Percentiles rank a stretch among this genome's conserved stretches.
Conservation (phyloP, 2,113 vertebrate species). For the Diglossa brunneiventris region DNA sequence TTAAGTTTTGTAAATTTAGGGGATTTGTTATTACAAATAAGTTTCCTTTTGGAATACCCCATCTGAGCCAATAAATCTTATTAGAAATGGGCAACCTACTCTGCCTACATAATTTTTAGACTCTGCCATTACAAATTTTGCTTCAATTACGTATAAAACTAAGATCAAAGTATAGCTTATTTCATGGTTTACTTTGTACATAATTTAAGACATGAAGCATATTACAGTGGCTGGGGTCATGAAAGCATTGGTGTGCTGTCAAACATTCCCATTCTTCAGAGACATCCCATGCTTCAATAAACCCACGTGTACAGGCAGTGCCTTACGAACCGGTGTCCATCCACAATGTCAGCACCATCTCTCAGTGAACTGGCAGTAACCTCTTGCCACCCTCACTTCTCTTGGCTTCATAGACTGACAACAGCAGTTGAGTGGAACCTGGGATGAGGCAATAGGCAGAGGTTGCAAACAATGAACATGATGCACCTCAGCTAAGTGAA, state of each 20-base stretch:
- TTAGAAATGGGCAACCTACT: neutral
- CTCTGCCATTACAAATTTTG: neutral
- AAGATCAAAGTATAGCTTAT: slow-evolving; percentile 32
- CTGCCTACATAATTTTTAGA: neutral
- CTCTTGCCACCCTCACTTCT: neutral
- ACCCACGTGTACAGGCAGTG: neutral
- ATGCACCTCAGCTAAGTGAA: neutral
- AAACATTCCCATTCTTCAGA: neutral
- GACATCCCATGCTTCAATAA: neutral
- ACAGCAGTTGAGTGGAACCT: neutral
- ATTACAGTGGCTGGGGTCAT: neutral
- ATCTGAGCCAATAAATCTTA: neutral
- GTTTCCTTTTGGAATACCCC: neutral
- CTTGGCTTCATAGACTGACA: neutral
- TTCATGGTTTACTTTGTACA: neutral
- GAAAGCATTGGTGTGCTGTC: neutral
- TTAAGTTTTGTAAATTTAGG: neutral
- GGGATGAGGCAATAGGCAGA: neutral
- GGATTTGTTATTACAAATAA: neutral
- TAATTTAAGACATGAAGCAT: neutral
- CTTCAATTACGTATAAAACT: slow-evolving; percentile 32
- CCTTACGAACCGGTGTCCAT: neutral
- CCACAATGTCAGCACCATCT: neutral
- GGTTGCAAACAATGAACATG: neutral
- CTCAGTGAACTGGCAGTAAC: neutral